Base-by-base conservation (phyloP, 2,797 vertebrate species). In the Paramormyrops hopkinsi region DNA sequence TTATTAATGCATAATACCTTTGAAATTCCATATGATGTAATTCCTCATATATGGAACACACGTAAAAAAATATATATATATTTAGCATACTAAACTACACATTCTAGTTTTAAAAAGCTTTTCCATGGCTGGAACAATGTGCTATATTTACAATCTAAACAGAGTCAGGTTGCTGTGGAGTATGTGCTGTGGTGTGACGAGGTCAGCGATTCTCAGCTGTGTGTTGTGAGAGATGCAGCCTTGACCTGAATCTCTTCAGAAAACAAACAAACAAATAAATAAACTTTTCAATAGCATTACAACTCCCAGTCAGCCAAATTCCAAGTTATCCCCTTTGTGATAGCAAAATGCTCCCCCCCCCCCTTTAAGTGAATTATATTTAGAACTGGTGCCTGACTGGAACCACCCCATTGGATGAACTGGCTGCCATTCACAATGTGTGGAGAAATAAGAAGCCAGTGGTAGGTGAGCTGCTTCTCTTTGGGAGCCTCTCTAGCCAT, bases 351-450 rank as follows among this genome's bases (percentile, higher is more conserved):
- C 29, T n/a, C n/a, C n/a, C 92, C 91, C 94, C 94, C 94, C 94
- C 0, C 93, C 90, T 90, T 86, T 86, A 89, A 89, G 11, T 88
- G 90, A 91, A 93, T 92, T 96, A 93, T 94, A 96, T 96, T 95
- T 96, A 95, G 93, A 94, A 89, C 93, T 93, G 56, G 91, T 92
- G 91, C 87, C 92, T 90, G 89, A 91, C 89, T 83, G 69, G 87
- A 90, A 92, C 90, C 91, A 84, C 86, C 90, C 94, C 87, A 96
- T 94, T 96, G 95, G 95, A 86, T 91, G 62, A 88, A 82, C 76
- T 84, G 91, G 92, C 92, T 95, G 94, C 91, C 95, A 94, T 53
- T 96, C 94, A 93, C 11, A 1, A 19, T 17, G 50, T 33, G 12
- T 87, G 22, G 89, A 91, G 90, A 90, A 92, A 93, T 91, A 90